Conservation (phyloP, 2,113 vertebrate genomes). For the Ictalurus furcatus region DNA sequence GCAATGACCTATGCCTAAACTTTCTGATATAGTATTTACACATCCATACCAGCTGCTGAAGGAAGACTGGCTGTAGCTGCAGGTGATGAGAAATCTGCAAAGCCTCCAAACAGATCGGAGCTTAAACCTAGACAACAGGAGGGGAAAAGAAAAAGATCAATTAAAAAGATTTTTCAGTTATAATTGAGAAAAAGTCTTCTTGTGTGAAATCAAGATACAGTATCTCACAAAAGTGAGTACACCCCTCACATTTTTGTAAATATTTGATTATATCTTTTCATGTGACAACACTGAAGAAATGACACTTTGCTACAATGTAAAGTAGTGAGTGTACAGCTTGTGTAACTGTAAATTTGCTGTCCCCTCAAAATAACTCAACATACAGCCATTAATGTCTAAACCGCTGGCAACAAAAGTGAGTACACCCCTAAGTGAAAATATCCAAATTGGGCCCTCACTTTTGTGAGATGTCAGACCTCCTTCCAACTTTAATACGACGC, state of each 20-base stretch:
- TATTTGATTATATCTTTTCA: no score
- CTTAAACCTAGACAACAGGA: constrained; percentile 67
- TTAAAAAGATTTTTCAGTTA: constrained; percentile 31
- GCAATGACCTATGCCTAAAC: not conserved
- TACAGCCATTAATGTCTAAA: no score
- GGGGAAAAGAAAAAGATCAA: not conserved
- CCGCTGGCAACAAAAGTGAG: no score
- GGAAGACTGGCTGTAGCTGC: constrained; percentile 78
- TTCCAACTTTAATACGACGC: not conserved
- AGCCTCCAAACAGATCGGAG: constrained; percentile 84
- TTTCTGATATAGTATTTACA: not conserved
- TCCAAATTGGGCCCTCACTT: no score
- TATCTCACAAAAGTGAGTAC: no score
- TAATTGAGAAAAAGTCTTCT: not conserved
- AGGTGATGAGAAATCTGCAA: constrained; percentile 89
- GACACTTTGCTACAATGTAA: no score
- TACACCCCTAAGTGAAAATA: no score
- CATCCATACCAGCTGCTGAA: constrained; percentile 77
- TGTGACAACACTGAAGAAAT: no score
- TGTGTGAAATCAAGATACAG: not conserved
- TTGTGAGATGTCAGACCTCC: not conserved
- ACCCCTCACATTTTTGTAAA: no score
- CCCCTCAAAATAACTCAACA: no score
- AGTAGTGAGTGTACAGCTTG: no score
- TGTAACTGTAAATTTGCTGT: no score